A percentile compares a stretch with the other conserved stretches of the same genome.
Evolutionary conservation across 2,797 vertebrate species (phyloP).

Genomic region (Heteromormyrus szaboi): DNA sequence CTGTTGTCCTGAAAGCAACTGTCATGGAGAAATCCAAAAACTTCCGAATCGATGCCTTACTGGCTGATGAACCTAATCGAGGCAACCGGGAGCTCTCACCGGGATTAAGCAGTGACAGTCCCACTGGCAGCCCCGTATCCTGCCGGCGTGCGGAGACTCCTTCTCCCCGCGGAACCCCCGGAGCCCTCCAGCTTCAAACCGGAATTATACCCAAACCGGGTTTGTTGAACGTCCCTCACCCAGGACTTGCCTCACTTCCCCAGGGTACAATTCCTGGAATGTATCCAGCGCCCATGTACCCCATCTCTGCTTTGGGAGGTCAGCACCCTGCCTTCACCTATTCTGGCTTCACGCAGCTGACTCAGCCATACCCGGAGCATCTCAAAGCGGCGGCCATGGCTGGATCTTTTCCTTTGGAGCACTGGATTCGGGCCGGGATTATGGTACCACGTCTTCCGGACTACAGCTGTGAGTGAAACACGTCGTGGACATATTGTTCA

Average conservation of each 20-base stretch:
- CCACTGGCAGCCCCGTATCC: conserved; percentile 49
- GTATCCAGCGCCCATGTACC: conserved; percentile 60
- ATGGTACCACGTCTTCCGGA: conserved; percentile 74
- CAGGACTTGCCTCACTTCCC: conserved; percentile 61
- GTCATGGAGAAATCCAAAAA: conserved; percentile 78
- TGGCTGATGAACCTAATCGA: conserved; percentile 64
- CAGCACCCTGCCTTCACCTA: conserved; percentile 70
- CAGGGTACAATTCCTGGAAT: conserved; percentile 57
- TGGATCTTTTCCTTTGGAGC: conserved; percentile 68
- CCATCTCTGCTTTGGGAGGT: conserved; percentile 57
- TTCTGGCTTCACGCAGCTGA: conserved; percentile 63
- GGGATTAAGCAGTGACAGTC: conserved; percentile 46
- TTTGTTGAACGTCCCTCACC: conserved; percentile 49
- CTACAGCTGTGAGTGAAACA: conserved; percentile 62
- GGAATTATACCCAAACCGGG: conserved; percentile 57
- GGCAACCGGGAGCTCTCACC: conserved; percentile 45
- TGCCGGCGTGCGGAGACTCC: conserved; percentile 55
- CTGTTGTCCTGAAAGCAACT: background rate
- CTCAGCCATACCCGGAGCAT: conserved; percentile 65
- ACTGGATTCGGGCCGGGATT: conserved; percentile 80
- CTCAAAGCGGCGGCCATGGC: conserved; percentile 58
- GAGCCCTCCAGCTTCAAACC: conserved; percentile 30
- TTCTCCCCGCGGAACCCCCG: conserved; percentile 46
- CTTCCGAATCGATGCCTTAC: conserved; percentile 81
- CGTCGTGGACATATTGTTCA: background rate